phyloP scores from a whole-genome alignment of 2,113 vertebrate species.

The Dolichotis patagonum region DNA sequence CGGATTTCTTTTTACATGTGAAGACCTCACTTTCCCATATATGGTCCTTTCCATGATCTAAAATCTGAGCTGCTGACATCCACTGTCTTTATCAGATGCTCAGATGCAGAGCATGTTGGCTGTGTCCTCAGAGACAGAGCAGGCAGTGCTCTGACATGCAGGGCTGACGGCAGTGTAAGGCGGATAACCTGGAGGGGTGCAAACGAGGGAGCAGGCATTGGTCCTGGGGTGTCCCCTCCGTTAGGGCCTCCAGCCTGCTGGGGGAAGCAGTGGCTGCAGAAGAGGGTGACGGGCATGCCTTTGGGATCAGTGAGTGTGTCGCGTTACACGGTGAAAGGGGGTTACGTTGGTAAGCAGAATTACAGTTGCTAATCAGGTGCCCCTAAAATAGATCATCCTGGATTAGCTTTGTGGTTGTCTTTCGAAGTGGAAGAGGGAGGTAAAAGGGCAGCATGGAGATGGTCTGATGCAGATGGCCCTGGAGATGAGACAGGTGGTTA shows the following conservation, averaged over 20 bases:
- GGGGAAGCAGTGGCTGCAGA: neutral
- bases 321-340: neutral
- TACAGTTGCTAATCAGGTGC: neutral
- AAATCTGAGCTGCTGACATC: neutral
- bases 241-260: neutral
- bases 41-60: neutral
- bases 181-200: neutral
- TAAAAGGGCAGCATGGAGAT: too few species aligned
- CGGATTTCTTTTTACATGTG: neutral
- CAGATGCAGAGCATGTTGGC: neutral
- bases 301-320: neutral
- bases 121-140: neutral
- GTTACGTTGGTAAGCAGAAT: neutral
- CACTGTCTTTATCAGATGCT: neutral
- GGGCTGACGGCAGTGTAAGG: neutral
- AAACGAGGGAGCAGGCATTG: neutral
- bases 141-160: neutral
- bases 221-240: neutral
- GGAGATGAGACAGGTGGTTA: neutral
- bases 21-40: neutral
- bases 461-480: neutral
- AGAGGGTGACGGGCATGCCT: neutral
- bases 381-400: conserved; percentile 26
- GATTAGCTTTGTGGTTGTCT: neutral
- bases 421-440: neutral